Percentiles rank a stretch among this genome's conserved stretches.
These are phyloP conservation scores for Okamejei kenojei DNA, from an alignment of 2,797 vertebrate species.

Conservation along the genomic window DNA sequence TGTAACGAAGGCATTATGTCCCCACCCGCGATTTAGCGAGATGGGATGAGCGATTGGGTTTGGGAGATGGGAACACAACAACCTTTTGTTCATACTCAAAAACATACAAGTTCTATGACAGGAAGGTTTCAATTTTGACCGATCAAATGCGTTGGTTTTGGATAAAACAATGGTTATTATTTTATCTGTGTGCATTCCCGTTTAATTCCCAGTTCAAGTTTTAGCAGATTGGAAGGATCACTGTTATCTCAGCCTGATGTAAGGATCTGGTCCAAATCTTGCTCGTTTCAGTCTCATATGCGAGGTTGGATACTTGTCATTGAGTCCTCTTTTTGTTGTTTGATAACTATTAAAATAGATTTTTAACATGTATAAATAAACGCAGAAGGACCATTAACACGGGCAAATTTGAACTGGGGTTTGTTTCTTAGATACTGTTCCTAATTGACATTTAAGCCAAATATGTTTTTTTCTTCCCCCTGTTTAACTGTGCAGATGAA, in stretches of 20 bases:
- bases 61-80: neutral
- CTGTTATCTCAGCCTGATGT: neutral
- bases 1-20: neutral
- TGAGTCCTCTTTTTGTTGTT: neutral
- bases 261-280: neutral
- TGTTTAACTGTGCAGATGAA: neutral
- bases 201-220: neutral
- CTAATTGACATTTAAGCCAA: neutral
- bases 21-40: neutral
- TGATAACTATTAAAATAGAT: no score
- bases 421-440: neutral
- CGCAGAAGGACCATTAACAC: neutral
- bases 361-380: neutral
- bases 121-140: neutral
- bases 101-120: neutral
- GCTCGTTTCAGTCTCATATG: neutral
- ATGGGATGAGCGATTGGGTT: no score
- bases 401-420: neutral
- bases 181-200: neutral
- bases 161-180: neutral
- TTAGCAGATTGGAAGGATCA: neutral
- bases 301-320: neutral
- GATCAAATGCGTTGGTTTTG: neutral
- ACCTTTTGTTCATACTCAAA: neutral
- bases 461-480: neutral